Conservation (phyloP, 2,797 vertebrate genomes). For the Lepilemur septentrionalis region DNA sequence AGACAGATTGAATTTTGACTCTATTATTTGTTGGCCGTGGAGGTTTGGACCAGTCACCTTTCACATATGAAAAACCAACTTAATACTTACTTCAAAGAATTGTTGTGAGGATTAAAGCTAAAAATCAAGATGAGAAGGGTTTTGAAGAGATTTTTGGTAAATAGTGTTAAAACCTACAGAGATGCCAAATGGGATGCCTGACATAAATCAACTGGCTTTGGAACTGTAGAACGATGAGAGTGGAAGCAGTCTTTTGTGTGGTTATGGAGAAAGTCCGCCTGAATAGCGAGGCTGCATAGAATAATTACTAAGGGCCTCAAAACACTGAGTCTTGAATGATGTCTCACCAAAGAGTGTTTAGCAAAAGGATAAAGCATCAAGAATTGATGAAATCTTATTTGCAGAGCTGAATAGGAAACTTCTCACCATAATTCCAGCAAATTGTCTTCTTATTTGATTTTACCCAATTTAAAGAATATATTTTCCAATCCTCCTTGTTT, state of each 20-base stretch:
- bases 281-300: neutral
- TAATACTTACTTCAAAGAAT: too few relatives aligned
- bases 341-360: neutral
- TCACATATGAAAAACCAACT: too few relatives aligned
- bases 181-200: neutral
- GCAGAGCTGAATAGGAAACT: neutral
- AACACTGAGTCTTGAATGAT: neutral
- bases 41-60: too few relatives aligned
- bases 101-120: too few relatives aligned
- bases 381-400: neutral
- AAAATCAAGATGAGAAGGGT: neutral
- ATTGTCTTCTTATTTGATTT: neutral
- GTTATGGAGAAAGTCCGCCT: neutral
- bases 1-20: neutral
- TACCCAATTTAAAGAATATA: neutral
- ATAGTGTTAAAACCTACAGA: neutral
- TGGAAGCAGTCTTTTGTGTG: neutral
- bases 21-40: too few relatives aligned
- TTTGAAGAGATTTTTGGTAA: neutral
- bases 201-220: neutral
- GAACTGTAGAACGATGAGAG: neutral
- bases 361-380: neutral
- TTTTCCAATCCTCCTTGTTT: neutral
- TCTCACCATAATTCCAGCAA: neutral
- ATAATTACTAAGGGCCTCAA: neutral